Base-by-base conservation (phyloP, 2,888 invertebrate species). In the Alloscopus bannaensis region DNA sequence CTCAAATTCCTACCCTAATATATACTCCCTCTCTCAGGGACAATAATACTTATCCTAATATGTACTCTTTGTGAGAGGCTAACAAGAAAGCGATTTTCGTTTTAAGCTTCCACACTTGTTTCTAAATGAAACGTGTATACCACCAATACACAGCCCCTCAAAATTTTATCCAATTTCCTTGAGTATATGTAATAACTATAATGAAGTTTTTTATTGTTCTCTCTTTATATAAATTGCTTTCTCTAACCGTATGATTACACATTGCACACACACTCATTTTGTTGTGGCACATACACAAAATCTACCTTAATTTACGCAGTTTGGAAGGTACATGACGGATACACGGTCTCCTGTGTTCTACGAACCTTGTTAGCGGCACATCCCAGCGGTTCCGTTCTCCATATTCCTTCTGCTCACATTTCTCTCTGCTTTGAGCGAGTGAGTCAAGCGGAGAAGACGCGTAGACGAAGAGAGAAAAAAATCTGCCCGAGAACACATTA, bases 401-500 rank as follows among this genome's bases (percentile, higher is more conserved):
- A 57, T 57, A 57, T 16, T 28, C 2, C 57, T 28, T 57, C 4
- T 57, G 18, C 4, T 26, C 26, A 28, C 28, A n/a, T 57, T 24
- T 3, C 16, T 3, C 3, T 13, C 28, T 57, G 22, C 20, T n/a
- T 13, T 18, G 11, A 1, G 50, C 22, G 20, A 20, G 8, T 18
- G 2, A 57, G 1, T 20, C 4, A 29, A 26, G 28, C 13, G 6
- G 13, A 8, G 6, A 36, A 36, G 13, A 36, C 36, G 13, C 36
- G 36, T 36, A 6, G 13, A 36, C 36, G 13, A 36, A 36, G 8
- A 13, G 36, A 36, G 36, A 36, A 36, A 36, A 13, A 22, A 22
- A 52, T 52, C 52, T 52, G 52, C 24, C 52, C 52, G 52, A 52
- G 24, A 52, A 52, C 13, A n/a, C n/a, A 52, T 52, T 52, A 52